Base-by-base conservation (phyloP, 2,888 invertebrate species). In the Ptychoptera albimana region DNA sequence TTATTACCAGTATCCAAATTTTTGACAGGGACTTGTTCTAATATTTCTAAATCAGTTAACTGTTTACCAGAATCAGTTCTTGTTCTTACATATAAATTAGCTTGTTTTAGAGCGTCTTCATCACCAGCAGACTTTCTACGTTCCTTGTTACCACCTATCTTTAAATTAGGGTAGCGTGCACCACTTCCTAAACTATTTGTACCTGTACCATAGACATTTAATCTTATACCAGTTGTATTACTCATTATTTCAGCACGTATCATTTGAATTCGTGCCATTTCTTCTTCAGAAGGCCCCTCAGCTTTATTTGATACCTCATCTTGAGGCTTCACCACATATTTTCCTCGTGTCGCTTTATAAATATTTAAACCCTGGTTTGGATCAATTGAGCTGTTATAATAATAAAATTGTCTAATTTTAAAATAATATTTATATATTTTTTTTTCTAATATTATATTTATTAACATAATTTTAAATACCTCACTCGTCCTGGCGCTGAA, bases 11-110 rank as follows among this genome's bases (percentile, higher is more conserved):
- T 84, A 60, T 84, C 84, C 47, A 84, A 67, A 66, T 84, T 84
- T 58, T 82, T 72, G 42, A 84, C 84, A 50, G 83, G 82, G 57
- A 91, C 86, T 70, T 89, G 87, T 63, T 91, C 88, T 49, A 94
- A 70, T 53, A 94, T 94, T 74, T 94, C 89, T 70, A 85, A 77
- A 68, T 93, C 92, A 8, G 86, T 81, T 46, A 93, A 73, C 53
- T 79, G 81, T 59, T 87, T 82, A 5, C 89, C 89, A 38, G 89
- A 88, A 57, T 83, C 83, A 40, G 89, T 85, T 53, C 88, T 74
- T 35, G 85, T 85, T 52, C 86, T 72, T 23, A 86, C 80, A 56
- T 76, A 78, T 64, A 83, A 74, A 55, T 77, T 77, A 54, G 77
- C 63, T 55, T 77, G 78, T 53, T 76, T 76, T 5, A 80, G 64